Evolutionary conservation across 2,113 vertebrate species (phyloP), one percentile per base, ranked within the genome.

Genomic region (Oxyura jamaicensis): DNA sequence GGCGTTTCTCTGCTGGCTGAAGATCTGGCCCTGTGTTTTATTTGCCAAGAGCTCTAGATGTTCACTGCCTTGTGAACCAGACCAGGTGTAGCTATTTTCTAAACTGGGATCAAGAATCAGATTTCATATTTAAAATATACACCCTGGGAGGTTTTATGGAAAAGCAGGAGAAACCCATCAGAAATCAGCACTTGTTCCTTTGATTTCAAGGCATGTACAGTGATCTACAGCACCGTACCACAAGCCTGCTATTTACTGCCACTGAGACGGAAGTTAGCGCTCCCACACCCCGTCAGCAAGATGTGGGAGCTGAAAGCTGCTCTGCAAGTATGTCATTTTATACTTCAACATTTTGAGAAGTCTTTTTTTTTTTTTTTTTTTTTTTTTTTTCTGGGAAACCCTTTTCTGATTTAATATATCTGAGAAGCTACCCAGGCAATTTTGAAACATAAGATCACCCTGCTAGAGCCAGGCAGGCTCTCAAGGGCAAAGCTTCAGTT

Each of bases 271-370:
- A 95, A 96, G 83, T 84, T 33, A 82, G 81, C 2, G 80, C 92
- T 96, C 92, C 83, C 88, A 90, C 88, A 88, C 58, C 86, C 86
- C 15, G 3, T 86, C 88, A 95, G 88, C 91, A 82, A 91, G 93
- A 95, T 73, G 92, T 92, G 77, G 92, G 86, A 96, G 86, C 95
- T 91, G 91, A 95, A 96, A 97, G 67, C 66, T 48, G 44, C 58
- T 58, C 77, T 90, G 62, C 81, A 92, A 96, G 68, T 41, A 72
- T 86, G 90, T 93, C 59, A 94, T 91, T 85, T 95, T 90, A 94
- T 76, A 91, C 75, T 77, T 83, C 67, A 77, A 33, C 86, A 83
- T 74, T 91, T 55, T 76, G 50, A 85, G 86, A 91, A 78, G 1
- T 1, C 4, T 0, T 35, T 28, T 11, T 23, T 6, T 3, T 16